phyloP scores from a whole-genome alignment of 2,888 invertebrate genomes.

The Choreutis nemorana region DNA sequence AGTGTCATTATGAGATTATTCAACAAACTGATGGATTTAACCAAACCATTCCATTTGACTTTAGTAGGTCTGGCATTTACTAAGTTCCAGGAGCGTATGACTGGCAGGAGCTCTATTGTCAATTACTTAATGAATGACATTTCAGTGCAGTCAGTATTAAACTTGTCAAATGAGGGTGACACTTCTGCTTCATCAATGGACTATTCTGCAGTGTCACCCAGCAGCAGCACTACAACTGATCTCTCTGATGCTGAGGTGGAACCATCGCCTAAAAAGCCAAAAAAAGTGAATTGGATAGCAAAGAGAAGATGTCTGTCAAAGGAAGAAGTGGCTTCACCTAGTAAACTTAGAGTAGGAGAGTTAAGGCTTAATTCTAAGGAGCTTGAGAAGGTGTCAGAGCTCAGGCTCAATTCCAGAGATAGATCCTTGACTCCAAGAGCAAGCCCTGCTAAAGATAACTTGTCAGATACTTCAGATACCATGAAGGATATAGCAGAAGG shows the following conservation, averaged over 20 bases:
- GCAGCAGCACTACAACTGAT: constrained; percentile 63
- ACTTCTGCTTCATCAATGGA: constrained; percentile 53
- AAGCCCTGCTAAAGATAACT: constrained; percentile 50
- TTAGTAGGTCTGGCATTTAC: constrained; percentile 83
- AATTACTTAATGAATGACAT: constrained; percentile 80
- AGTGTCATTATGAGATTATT: constrained; percentile 78
- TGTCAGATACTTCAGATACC: constrained; percentile 45
- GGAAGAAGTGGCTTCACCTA: constrained; percentile 70
- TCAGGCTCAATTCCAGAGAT: constrained; percentile 51
- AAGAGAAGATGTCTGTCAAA: constrained; percentile 54
- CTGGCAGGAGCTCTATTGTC: constrained; percentile 75
- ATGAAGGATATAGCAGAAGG: constrained; percentile 47
- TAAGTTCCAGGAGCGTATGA: constrained; percentile 78
- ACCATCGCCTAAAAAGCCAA: constrained; percentile 79
- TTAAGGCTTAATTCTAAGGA: constrained; percentile 71
- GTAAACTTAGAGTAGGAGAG: constrained; percentile 73
- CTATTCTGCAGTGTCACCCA: constrained; percentile 53
- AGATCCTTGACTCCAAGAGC: constrained; percentile 51
- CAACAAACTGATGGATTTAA: constrained; percentile 74
- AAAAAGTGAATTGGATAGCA: constrained; percentile 59
- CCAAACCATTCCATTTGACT: constrained; percentile 81
- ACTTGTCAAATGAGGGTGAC: constrained; percentile 67
- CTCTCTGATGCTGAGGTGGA: constrained; percentile 75
- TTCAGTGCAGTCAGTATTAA: constrained; percentile 79
- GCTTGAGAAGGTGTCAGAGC: constrained; percentile 62